Evolutionary conservation across 2,888 invertebrate genomes (phyloP).

Genomic region (Plusia festucae): DNA sequence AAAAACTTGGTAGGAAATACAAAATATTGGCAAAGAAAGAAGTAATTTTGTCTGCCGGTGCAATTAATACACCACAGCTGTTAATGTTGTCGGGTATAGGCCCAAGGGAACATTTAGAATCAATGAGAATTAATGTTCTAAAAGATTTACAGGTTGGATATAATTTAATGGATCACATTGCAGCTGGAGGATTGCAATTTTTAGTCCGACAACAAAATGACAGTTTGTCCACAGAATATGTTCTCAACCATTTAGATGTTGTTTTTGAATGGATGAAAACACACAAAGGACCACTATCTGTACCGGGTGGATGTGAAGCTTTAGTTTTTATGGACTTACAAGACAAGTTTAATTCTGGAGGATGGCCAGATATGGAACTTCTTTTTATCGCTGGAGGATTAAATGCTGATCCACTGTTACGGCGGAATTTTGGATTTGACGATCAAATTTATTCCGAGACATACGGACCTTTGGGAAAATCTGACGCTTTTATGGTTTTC

Average conservation of each 20-base stretch:
- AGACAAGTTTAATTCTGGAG: slow-evolving; percentile 86
- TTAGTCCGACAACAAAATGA: slow-evolving; percentile 80
- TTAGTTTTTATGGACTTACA: slow-evolving; percentile 91
- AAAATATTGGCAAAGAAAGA: slow-evolving; percentile 91
- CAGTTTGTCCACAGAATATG: slow-evolving; percentile 74
- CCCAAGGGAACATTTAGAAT: slow-evolving; percentile 89
- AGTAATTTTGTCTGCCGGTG: slow-evolving; percentile 93
- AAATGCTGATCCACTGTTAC: slow-evolving; percentile 81
- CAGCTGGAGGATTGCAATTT: slow-evolving; percentile 91
- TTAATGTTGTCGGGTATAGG: slow-evolving; percentile 95
- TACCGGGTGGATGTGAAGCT: slow-evolving; percentile 92
- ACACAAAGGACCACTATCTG: slow-evolving; percentile 89
- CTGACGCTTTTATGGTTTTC: slow-evolving; percentile 88
- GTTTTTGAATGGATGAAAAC: slow-evolving; percentile 88
- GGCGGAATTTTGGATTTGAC: slow-evolving; percentile 88
- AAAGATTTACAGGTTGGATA: slow-evolving; percentile 91
- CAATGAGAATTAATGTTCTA: slow-evolving; percentile 87
- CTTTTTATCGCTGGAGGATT: slow-evolving; percentile 90
- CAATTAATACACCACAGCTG: slow-evolving; percentile 94
- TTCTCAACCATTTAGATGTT: slow-evolving; percentile 78
- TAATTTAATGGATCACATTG: slow-evolving; percentile 92
- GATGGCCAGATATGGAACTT: slow-evolving; percentile 91
- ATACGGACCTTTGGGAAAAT: slow-evolving; percentile 77
- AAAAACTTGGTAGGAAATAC: slow-evolving; percentile 84
- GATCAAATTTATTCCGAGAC: slow-evolving; percentile 80